Percentiles rank a stretch among this genome's conserved stretches.
Conservation (phyloP, 2,113 vertebrate genomes). For the Picathartes gymnocephalus region DNA sequence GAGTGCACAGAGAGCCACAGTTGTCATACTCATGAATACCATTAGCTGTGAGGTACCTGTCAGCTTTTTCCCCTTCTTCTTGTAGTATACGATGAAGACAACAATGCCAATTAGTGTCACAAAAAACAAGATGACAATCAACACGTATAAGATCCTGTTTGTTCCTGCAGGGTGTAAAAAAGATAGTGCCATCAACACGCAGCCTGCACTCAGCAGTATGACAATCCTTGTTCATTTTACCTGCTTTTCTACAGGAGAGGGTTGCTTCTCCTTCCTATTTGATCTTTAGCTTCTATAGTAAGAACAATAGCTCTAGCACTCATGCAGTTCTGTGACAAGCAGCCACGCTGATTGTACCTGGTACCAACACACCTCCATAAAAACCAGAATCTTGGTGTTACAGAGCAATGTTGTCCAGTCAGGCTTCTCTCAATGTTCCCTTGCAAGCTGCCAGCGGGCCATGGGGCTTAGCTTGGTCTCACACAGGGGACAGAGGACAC, state of each 20-base stretch:
- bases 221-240: not conserved
- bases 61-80: conserved; percentile 72
- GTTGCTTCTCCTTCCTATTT: not conserved
- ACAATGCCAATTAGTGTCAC: conserved; percentile 58
- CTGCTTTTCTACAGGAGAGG: not conserved
- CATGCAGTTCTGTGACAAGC: not conserved
- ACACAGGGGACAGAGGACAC: not conserved
- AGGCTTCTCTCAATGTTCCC: not conserved
- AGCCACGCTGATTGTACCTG: not conserved
- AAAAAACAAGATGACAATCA: conserved; percentile 67
- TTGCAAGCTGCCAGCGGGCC: not conserved
- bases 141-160: conserved; percentile 55
- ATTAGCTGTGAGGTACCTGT: conserved; percentile 65
- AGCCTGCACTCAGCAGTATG: not conserved
- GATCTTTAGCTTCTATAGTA: not conserved
- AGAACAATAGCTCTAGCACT: not conserved
- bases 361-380: not conserved
- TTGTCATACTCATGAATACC: not conserved
- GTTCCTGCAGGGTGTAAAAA: conserved; percentile 51
- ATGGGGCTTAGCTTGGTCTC: not conserved
- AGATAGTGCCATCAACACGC: not conserved
- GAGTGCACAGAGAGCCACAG: not conserved
- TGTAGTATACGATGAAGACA: conserved; percentile 60
- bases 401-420: not conserved
- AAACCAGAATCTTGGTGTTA: not conserved